phyloP scores from a whole-genome alignment of 2,888 invertebrate species.

The Ptilodon capucinus region DNA sequence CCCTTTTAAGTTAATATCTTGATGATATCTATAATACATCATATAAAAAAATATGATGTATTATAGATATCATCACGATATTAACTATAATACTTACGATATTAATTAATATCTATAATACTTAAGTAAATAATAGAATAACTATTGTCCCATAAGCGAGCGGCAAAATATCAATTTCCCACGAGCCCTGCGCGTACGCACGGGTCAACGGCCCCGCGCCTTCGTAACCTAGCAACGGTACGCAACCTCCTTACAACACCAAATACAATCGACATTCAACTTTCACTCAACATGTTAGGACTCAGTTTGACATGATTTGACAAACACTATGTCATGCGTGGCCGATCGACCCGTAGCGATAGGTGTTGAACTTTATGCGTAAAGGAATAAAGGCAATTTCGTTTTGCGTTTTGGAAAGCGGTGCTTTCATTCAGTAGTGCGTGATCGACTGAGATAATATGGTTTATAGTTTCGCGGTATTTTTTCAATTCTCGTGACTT shows the following conservation, averaged over 20 bases:
- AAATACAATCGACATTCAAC: slow-evolving; percentile 9
- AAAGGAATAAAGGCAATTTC: slow-evolving; percentile 8
- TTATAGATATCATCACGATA: too few relatives aligned
- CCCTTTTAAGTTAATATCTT: too few relatives aligned
- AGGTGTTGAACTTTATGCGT: neutral
- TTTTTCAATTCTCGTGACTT: slow-evolving; percentile 24
- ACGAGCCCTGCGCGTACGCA: slow-evolving; percentile 51
- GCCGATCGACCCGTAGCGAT: slow-evolving; percentile 8
- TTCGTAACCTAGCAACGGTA: slow-evolving; percentile 63
- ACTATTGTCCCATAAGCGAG: slow-evolving; percentile 2
- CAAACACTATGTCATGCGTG: slow-evolving; percentile 15
- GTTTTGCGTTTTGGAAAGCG: neutral
- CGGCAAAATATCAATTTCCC: slow-evolving; percentile 36
- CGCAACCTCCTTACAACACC: slow-evolving; percentile 40
- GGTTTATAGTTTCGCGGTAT: slow-evolving; percentile 30
- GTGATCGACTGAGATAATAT: slow-evolving; percentile 33
- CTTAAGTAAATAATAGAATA: too few relatives aligned
- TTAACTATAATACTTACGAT: too few relatives aligned
- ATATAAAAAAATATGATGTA: too few relatives aligned
- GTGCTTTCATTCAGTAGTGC: slow-evolving; percentile 28
- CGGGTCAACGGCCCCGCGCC: slow-evolving; percentile 52
- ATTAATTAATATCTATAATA: too few relatives aligned
- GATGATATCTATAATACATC: too few relatives aligned
- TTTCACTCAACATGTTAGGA: neutral
- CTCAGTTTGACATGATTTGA: neutral